These are phyloP conservation scores for Heliconius hortense DNA, from an alignment of 2,888 invertebrate species.

Conservation along the genomic window DNA sequence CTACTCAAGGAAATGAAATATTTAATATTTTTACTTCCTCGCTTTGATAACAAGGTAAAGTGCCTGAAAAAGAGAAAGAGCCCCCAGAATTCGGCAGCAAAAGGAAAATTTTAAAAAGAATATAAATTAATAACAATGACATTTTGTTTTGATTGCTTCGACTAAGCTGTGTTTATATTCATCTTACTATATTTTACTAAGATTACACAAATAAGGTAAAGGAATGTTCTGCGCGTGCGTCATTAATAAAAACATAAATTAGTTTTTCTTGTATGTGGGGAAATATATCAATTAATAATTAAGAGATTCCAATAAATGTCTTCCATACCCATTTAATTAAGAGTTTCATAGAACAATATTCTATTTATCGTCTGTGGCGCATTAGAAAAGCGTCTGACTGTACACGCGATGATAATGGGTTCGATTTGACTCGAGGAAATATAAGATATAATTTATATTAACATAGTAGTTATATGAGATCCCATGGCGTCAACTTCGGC, in stretches of 20 bases:
- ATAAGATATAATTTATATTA: background rate
- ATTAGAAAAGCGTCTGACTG: background rate
- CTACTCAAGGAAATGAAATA: too few relatives aligned
- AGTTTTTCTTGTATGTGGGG: background rate
- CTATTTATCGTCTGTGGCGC: background rate
- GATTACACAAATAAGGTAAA: background rate
- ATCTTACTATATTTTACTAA: background rate
- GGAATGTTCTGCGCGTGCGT: background rate
- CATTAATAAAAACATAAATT: background rate
- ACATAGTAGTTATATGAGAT: too few relatives aligned
- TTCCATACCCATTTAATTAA: background rate
- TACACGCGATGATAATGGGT: background rate
- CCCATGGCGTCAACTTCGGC: background rate
- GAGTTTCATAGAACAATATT: conserved; percentile 1
- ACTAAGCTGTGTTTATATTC: too few relatives aligned
- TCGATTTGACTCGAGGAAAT: background rate
- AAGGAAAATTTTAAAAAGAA: too few relatives aligned
- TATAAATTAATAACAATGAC: too few relatives aligned
- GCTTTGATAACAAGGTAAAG: too few relatives aligned
- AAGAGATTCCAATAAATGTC: background rate
- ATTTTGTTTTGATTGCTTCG: too few relatives aligned
- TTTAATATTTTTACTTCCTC: too few relatives aligned
- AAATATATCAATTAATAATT: background rate
- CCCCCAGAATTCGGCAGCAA: too few relatives aligned
- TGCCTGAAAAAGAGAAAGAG: too few relatives aligned